phyloP scores from a whole-genome alignment of 2,888 invertebrate species.

The Ochropleura plecta region DNA sequence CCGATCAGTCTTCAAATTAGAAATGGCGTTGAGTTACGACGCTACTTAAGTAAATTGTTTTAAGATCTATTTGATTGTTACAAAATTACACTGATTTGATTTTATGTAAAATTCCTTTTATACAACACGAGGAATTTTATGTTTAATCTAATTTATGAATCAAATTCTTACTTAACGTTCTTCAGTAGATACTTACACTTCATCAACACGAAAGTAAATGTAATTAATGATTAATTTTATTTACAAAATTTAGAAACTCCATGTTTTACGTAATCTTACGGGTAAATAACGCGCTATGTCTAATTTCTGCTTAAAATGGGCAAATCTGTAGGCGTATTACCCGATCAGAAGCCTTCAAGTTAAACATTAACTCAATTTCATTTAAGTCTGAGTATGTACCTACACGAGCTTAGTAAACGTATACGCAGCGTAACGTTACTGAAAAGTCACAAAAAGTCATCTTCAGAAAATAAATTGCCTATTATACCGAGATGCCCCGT shows the following conservation, averaged over 20 bases:
- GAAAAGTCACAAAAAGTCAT: conserved; percentile 27
- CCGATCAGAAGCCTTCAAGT: background rate
- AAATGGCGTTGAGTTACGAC: conserved; percentile 52
- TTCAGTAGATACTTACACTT: background rate
- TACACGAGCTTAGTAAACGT: no score
- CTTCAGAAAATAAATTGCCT: conserved; percentile 48
- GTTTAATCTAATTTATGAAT: conserved; percentile 16
- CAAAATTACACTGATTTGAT: conserved; percentile 20
- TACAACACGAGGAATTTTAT: background rate
- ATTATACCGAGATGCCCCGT: conserved; percentile 34
- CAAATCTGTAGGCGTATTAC: background rate
- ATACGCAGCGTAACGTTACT: background rate
- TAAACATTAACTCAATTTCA: background rate
- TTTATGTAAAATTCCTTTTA: conserved; percentile 5
- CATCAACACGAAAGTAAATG: background rate
- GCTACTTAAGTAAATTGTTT: conserved; percentile 48
- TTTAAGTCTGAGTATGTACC: background rate
- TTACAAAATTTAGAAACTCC: background rate
- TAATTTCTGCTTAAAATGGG: background rate
- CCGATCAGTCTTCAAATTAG: conserved; percentile 57
- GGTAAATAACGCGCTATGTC: background rate
- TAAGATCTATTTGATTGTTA: conserved; percentile 42
- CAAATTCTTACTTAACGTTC: background rate
- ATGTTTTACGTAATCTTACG: background rate
- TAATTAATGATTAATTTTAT: background rate